Evolutionary conservation across 2,113 vertebrate species (phyloP), one percentile per base, ranked within the genome.

Genomic region (Spermophilus dauricus): DNA sequence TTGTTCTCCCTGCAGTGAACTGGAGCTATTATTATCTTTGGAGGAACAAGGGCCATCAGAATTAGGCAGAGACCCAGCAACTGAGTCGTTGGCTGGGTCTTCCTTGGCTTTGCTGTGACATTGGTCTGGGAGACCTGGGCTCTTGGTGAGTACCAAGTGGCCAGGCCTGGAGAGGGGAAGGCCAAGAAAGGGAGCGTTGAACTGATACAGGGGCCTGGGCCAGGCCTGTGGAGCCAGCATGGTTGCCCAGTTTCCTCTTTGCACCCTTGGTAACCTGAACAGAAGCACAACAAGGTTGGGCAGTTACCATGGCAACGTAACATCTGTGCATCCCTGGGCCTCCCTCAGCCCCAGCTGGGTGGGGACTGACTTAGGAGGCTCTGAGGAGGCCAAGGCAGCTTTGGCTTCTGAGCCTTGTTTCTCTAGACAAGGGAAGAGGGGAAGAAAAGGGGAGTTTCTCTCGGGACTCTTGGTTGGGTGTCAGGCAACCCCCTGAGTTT

Each of bases 61-160:
- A 39, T 51, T 48, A 45, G 93, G 89, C 77, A n/a, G 77, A 30
- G 61, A 22, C 86, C 88, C 93, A 88, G 87, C 34, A 37, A 13
- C 88, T 2, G 30, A 61, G 51, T 11, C 5, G 63, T 82, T 73
- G 78, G 73, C 78, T 2, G 30, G 24, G 61, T 28, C 85, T n/a
- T 90, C 89, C 87, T 92, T 94, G 96, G 84, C 97, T 94, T 95
- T 96, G 94, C 65, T 0, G 0, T 91, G 97, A 93, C 95, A 45
- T 53, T 93, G 94, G 53, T 65, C 80, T 42, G 45, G 94, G 58
- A 63, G 75, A 51, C 83, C 65, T 37, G 92, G 78, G 78, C 58
- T 65, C 75, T 0, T 4, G 72, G 72, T 32, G 32, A 63, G 73
- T 34, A 0, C 26, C 1, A 4, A 22, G 51, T 12, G 51, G 65